A percentile compares a stretch with the other conserved stretches of the same genome.
Conservation (phyloP, 2,888 invertebrate species). For the Xylocampa areola region DNA sequence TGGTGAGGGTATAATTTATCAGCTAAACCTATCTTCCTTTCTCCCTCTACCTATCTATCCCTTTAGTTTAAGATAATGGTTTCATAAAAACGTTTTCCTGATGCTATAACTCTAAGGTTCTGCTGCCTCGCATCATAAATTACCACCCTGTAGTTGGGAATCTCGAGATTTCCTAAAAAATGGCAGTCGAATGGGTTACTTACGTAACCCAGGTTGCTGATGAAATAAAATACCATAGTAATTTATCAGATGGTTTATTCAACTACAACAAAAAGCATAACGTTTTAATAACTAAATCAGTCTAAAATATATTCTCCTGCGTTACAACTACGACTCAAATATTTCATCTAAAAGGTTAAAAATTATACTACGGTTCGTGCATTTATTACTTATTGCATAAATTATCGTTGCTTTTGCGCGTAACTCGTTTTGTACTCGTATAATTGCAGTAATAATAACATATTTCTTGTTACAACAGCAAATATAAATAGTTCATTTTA, state of each 20-base stretch:
- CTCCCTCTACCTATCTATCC: too few species aligned
- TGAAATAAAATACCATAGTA: conserved; percentile 56
- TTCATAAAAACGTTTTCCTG: too few species aligned
- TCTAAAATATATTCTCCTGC: conserved; percentile 89
- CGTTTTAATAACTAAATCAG: conserved; percentile 89
- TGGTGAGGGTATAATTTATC: too few species aligned
- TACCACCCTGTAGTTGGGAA: too few species aligned
- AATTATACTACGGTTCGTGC: conserved; percentile 69
- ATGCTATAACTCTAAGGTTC: too few species aligned
- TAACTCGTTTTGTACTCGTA: conserved; percentile 45
- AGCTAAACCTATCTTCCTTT: too few species aligned
- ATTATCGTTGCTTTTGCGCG: conserved; percentile 33
- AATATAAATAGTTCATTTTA: conserved; percentile 49
- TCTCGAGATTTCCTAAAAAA: too few species aligned
- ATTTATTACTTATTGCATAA: conserved; percentile 56
- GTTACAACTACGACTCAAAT: conserved; percentile 82
- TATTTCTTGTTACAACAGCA: conserved; percentile 41
- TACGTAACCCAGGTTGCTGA: too few species aligned
- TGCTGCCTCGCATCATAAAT: too few species aligned
- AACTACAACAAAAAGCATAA: conserved; percentile 90
- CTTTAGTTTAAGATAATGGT: too few species aligned
- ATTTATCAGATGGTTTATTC: conserved; percentile 85
- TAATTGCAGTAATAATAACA: conserved; percentile 34
- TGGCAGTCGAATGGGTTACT: too few species aligned
- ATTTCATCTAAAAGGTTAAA: conserved; percentile 82